Base-by-base conservation (phyloP, 2,797 vertebrate genomes). In the Falco columbarius region DNA sequence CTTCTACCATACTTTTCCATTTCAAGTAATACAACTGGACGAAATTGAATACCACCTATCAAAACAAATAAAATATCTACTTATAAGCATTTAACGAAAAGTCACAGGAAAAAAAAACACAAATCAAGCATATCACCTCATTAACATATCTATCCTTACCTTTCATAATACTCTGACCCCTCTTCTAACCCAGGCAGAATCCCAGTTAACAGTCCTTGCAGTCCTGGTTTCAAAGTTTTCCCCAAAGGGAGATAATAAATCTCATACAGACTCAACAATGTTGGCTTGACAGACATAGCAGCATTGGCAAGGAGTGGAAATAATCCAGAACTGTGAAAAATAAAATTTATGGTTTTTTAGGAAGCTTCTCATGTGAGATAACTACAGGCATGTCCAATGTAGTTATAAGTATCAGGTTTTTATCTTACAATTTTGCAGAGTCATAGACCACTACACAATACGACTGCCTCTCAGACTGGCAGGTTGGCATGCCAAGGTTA, bases 241-340 rank as follows among this genome's bases (percentile, higher is more conserved):
- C 99, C 99, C 98, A 99, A 97, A 91, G 99, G 99, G 81, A 99
- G 97, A 95, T 99, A 99, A 97, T 99, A 99, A 44, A 98, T 99
- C 97, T 99, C 99, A 97, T 99, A 99, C 77, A 99, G 98, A 92
- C 99, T 99, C 91, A 99, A 96, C 94, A 99, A 98, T 8, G 98
- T 99, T 83, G 99, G 99, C 97, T 99, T 99, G 91, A 99, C 99
- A 91, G 99, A 99, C 99, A 99, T 99, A 47, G 99, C 99, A 59
- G 99, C 99, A 96, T 99, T 99, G 97, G 99, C 99, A 96, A 99
- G 99, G 95, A 99, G 98, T 93, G 99, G 99, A 97, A 99, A 99
- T 72, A 99, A 98, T 61, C 99, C 99, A 34, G 99, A 99, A 97
- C 99, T 99, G 90, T 94, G 54, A 91, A 89, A 88, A 97, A 76